These are phyloP conservation scores for Cotesia vestalis DNA, from an alignment of 1,140 invertebrate species.

Conservation along the genomic window DNA sequence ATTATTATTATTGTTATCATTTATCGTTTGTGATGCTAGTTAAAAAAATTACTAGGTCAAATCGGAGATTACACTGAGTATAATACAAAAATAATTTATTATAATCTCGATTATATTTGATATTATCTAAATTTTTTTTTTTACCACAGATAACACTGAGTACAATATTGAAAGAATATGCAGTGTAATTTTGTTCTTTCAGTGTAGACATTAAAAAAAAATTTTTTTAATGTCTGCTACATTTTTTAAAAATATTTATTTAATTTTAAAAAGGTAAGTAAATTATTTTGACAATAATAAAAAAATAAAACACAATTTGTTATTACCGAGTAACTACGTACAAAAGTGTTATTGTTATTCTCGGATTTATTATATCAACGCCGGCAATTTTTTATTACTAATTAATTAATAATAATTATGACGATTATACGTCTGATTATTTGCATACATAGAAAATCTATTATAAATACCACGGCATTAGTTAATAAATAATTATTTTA, in stretches of 20 bases:
- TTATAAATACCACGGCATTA: neutral
- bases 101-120: too few relatives aligned
- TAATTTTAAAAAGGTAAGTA: neutral
- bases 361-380: neutral
- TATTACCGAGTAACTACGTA: slow-evolving; percentile 8
- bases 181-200: too few relatives aligned
- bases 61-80: too few relatives aligned
- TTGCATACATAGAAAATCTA: slow-evolving; percentile 21
- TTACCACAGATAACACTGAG: too few relatives aligned
- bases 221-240: too few relatives aligned
- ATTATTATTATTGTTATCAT: too few relatives aligned
- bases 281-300: slow-evolving; percentile 9
- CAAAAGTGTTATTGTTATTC: slow-evolving; percentile 7
- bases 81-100: too few relatives aligned
- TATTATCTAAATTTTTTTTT: too few relatives aligned
- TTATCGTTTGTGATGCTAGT: too few relatives aligned
- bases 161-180: too few relatives aligned
- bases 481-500: neutral
- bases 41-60: too few relatives aligned
- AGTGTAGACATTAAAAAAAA: too few relatives aligned
- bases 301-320: slow-evolving; percentile 18
- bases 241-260: neutral
- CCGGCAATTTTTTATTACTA: neutral
- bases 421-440: slow-evolving; percentile 7
- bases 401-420: neutral